These are phyloP conservation scores for Leucophenga varia DNA, from an alignment of 1,140 invertebrate genomes.

Conservation along the genomic window DNA sequence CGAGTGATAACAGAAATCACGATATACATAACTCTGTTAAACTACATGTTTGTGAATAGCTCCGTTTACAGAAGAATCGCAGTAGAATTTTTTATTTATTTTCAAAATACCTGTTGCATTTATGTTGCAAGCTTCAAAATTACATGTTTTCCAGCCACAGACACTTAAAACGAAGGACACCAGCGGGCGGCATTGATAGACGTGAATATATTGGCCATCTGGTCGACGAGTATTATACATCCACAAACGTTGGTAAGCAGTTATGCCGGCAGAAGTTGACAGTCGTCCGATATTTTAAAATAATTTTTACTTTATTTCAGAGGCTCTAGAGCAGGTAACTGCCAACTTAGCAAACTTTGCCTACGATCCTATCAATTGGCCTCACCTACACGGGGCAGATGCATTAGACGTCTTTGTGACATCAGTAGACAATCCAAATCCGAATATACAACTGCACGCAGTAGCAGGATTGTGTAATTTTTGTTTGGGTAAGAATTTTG, in stretches of 20 bases:
- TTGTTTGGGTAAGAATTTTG: slow-evolving; percentile 66
- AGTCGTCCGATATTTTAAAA: neutral
- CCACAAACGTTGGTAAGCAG: slow-evolving; percentile 60
- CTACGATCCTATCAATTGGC: slow-evolving; percentile 94
- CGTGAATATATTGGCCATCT: slow-evolving; percentile 78
- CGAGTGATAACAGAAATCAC: too few species aligned
- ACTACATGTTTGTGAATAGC: too few species aligned
- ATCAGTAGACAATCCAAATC: slow-evolving; percentile 65
- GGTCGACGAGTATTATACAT: slow-evolving; percentile 78
- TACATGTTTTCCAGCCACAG: slow-evolving; percentile 45
- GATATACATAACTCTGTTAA: too few species aligned
- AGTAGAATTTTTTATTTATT: too few species aligned
- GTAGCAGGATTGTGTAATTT: slow-evolving; percentile 82
- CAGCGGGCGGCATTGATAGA: slow-evolving; percentile 62
- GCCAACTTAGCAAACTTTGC: slow-evolving; percentile 94
- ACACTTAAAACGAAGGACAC: slow-evolving; percentile 35
- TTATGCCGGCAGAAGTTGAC: neutral
- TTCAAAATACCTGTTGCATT: too few species aligned
- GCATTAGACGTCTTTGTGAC: slow-evolving; percentile 80
- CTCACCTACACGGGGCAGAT: slow-evolving; percentile 71
- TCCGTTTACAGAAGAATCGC: too few species aligned
- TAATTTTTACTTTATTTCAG: slow-evolving; percentile 61
- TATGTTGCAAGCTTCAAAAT: too few species aligned
- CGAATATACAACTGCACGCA: slow-evolving; percentile 70
- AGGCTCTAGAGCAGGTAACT: slow-evolving; percentile 81